Conservation (phyloP, 2,797 vertebrate species). For the Hirundo rustica region DNA sequence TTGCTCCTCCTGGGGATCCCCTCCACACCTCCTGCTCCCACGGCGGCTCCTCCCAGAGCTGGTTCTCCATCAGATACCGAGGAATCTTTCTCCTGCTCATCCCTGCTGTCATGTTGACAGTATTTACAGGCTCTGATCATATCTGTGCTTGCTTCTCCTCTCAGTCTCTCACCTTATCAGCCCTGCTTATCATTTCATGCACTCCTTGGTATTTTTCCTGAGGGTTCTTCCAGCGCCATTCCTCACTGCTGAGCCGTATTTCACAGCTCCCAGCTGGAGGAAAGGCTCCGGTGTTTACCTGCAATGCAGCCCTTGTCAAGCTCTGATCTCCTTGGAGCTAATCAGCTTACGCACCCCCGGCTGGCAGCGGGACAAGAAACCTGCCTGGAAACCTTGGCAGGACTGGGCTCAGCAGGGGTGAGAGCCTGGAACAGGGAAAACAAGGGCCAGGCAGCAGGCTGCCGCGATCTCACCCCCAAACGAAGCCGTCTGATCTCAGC, state of each 20-base stretch:
- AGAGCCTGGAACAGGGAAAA: background rate
- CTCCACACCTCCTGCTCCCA: background rate
- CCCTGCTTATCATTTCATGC: background rate
- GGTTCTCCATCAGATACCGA: slow-evolving; percentile 7
- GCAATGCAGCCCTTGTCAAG: background rate
- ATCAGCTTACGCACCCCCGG: background rate
- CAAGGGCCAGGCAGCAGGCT: background rate
- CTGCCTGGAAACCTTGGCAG: background rate
- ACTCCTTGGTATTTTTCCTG: slow-evolving; percentile 12
- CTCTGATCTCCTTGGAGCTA: background rate
- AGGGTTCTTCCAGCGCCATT: slow-evolving; percentile 1
- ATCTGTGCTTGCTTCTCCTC: background rate
- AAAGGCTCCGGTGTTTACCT: background rate
- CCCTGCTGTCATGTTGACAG: background rate
- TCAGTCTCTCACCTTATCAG: slow-evolving; percentile 4
- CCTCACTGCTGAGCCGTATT: background rate
- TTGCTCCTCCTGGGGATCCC: background rate
- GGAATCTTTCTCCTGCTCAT: background rate
- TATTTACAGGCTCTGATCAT: background rate
- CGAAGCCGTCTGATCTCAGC: background rate
- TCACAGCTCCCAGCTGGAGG: background rate
- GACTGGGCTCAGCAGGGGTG: background rate
- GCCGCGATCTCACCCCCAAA: background rate
- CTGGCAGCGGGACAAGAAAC: background rate
- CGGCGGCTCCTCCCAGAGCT: background rate